These are phyloP conservation scores for Anthophora plumipes DNA, from an alignment of 2,888 invertebrate genomes.

Conservation along the genomic window DNA sequence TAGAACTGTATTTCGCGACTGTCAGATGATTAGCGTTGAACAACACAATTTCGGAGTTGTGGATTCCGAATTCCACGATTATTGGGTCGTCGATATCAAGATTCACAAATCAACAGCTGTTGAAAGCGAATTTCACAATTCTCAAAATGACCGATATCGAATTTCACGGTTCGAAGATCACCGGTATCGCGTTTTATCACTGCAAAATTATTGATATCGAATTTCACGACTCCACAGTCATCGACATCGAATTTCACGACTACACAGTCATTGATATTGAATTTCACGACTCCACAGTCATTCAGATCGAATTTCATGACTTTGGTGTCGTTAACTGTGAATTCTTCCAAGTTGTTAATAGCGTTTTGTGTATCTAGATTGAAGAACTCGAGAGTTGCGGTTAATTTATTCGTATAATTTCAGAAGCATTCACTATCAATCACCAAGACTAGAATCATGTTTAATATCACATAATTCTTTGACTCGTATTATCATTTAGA, in stretches of 20 bases:
- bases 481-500: no score
- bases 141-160: neutral
- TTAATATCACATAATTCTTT: no score
- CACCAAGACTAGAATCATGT: neutral
- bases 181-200: neutral
- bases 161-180: neutral
- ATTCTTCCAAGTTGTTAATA: no score
- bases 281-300: neutral
- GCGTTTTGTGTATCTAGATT: neutral
- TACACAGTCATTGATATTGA: neutral
- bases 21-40: no score
- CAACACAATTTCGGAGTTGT: no score
- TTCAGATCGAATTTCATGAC: slow-evolving; percentile 8
- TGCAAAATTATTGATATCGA: neutral
- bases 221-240: neutral
- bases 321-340: no score
- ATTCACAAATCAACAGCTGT: neutral
- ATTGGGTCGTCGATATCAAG: neutral
- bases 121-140: neutral
- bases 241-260: neutral
- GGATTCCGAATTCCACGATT: neutral
- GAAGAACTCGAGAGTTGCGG: neutral
- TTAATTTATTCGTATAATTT: neutral
- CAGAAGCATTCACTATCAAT: neutral
- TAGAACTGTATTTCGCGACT: neutral